Conservation (phyloP, 2,888 invertebrate genomes). For the Trichacis sp. region DNA sequence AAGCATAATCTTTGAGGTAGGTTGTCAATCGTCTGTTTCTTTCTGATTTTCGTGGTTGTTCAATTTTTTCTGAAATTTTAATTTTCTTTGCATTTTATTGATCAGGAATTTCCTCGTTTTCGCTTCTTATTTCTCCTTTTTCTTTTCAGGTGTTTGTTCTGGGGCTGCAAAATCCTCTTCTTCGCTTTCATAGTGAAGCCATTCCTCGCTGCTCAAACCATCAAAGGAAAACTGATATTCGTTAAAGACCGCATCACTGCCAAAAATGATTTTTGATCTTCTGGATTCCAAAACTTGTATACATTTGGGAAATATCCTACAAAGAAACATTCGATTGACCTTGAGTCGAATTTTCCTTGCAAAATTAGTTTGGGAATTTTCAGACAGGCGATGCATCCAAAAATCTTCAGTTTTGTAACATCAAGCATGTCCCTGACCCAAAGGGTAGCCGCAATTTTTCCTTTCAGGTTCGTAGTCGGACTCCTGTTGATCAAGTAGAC, state of each 20-base stretch:
- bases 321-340: conserved; percentile 33
- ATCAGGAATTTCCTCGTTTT: background rate
- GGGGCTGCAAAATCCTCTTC: too few species aligned
- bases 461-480: conserved; percentile 37
- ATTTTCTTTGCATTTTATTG: background rate
- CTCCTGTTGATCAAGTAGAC: conserved; percentile 29
- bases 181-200: conserved; percentile 5
- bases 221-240: conserved; percentile 25
- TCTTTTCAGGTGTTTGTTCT: too few species aligned
- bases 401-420: too few species aligned
- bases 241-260: conserved; percentile 48
- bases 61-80: background rate
- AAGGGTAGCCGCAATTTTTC: conserved; percentile 41
- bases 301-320: conserved; percentile 44
- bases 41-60: conserved; percentile 9
- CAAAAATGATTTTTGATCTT: conserved; percentile 35
- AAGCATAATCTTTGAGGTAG: conserved; percentile 22
- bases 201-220: conserved; percentile 3
- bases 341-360: conserved; percentile 42
- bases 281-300: conserved; percentile 43
- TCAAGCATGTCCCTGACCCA: too few species aligned
- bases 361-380: conserved; percentile 37
- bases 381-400: conserved; percentile 38
- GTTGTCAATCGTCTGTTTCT: background rate
- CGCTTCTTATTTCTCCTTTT: background rate